Evolutionary conservation across 2,113 vertebrate species (phyloP), one percentile per base, ranked within the genome.

Genomic region (Hippolais icterina): DNA sequence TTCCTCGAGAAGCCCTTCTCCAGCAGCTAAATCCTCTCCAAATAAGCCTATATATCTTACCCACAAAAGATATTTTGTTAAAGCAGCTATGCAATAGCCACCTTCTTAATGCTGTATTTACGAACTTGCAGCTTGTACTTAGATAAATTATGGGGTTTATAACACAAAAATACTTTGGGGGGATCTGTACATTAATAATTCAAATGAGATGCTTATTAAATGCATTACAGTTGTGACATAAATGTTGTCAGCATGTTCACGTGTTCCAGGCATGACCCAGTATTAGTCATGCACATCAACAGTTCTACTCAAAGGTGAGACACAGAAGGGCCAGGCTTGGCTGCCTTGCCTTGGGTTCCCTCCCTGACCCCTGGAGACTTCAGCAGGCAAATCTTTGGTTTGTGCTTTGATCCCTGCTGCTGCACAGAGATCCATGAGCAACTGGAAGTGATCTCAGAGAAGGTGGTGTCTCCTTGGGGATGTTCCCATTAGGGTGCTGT

Each of bases 61-160:
- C 89, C 76, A 90, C 88, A 96, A 76, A 93, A 87, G 90, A 3
- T 78, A 75, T 87, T 95, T 92, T 93, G 69, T 93, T 92, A 96
- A 91, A 93, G 60, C 65, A 92, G 76, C 94, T 95, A 90, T 92
- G 94, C 95, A 95, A 83, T 46, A 94, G 76, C 94, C 92, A 90
- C 90, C 64, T 90, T 95, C 60, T 78, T 81, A 90, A 93, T 61
- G 90, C 92, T 96, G 92, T 95, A 79, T 95, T 86, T 96, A 95
- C 39, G 1, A 94, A 94, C 92, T 64, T 95, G 76, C 90, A 92
- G 88, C 80, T 94, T 94, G 82, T 95, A 91, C 52, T 93, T 91
- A 79, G 59, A 92, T 96, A 96, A 96, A 95, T 95, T 94, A 95
- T 96, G 94, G 83, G 91, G 5, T 95, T 96, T 91, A 87, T 95